These are phyloP conservation scores for Cremastobaeus sp. DNA, from an alignment of 2,888 invertebrate genomes.

Conservation along the genomic window DNA sequence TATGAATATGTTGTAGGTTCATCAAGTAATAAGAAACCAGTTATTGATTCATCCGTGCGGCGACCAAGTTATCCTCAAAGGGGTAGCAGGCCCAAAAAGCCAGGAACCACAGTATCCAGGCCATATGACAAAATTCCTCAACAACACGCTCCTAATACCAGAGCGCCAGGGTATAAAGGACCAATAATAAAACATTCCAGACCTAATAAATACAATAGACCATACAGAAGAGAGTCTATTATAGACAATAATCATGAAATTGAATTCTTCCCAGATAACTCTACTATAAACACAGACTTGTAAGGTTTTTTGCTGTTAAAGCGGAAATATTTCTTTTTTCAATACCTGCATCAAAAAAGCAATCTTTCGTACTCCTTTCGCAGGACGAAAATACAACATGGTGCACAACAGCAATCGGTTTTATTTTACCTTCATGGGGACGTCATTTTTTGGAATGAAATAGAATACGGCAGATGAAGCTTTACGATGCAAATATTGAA, in stretches of 20 bases:
- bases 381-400: too few species aligned
- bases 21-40: conserved; percentile 63
- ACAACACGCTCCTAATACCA: conserved; percentile 76
- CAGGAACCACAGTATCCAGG: conserved; percentile 64
- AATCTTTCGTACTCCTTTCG: too few species aligned
- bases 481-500: too few species aligned
- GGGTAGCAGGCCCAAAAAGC: conserved; percentile 71
- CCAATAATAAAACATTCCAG: conserved; percentile 67
- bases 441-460: too few species aligned
- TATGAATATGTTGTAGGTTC: conserved; percentile 24
- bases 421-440: too few species aligned
- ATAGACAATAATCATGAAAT: conserved; percentile 53
- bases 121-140: conserved; percentile 76
- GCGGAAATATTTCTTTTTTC: too few species aligned
- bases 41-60: conserved; percentile 60
- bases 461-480: too few species aligned
- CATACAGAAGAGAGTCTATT: conserved; percentile 73
- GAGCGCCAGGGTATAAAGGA: conserved; percentile 76
- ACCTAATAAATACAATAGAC: conserved; percentile 68
- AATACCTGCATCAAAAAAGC: too few species aligned
- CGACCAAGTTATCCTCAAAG: conserved; percentile 67
- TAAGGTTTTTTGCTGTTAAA: conserved; percentile 35
- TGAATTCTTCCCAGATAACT: conserved; percentile 62
- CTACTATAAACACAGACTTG: conserved; percentile 67
- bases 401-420: too few species aligned